These are phyloP conservation scores for Synanthedon myopaeformis DNA, from an alignment of 2,888 invertebrate species.

Conservation along the genomic window DNA sequence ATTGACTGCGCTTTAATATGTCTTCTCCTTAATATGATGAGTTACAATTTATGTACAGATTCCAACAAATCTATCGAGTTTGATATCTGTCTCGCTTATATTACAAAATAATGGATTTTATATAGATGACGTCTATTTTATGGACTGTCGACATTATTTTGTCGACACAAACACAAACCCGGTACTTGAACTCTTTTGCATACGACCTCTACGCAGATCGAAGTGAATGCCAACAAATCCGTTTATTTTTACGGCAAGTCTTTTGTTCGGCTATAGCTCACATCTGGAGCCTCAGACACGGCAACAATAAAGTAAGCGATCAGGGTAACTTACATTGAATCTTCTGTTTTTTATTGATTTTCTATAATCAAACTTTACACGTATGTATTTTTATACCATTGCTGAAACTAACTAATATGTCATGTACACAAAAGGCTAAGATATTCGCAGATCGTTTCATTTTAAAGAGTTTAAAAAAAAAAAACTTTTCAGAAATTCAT, in stretches of 20 bases:
- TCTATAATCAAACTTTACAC: neutral
- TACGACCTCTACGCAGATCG: neutral
- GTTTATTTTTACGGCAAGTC: slow-evolving; percentile 20
- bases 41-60: no score
- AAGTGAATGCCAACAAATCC: slow-evolving; percentile 2
- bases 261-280: slow-evolving; percentile 18
- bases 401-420: neutral
- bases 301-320: neutral
- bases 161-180: neutral
- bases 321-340: neutral
- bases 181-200: neutral
- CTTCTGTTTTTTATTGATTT: neutral
- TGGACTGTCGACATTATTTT: neutral
- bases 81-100: no score
- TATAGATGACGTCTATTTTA: neutral
- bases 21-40: no score
- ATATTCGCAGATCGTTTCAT: no score
- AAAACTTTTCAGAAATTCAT: no score
- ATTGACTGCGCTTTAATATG: no score
- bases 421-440: no score
- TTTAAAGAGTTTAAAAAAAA: no score
- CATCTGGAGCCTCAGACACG: slow-evolving; percentile 16
- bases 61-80: no score
- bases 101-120: no score
- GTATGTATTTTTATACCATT: neutral